Base-by-base conservation (phyloP, 2,113 vertebrate species). In the Sus scrofa region DNA sequence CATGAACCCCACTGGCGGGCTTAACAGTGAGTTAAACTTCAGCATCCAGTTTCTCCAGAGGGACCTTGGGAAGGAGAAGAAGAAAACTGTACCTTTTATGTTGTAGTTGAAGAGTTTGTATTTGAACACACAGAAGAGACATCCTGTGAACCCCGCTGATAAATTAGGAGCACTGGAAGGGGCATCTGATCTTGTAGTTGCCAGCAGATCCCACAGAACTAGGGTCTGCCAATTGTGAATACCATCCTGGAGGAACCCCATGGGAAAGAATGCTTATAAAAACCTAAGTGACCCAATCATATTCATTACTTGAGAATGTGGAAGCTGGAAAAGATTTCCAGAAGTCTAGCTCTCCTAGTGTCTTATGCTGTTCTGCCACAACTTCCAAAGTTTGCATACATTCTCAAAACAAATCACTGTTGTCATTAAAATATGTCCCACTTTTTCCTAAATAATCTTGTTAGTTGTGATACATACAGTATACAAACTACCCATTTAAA, bases 401-500 rank as follows among this genome's bases (percentile, higher is more conserved):
- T 77, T 65, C 20, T 92, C 39, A 82, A 10, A 92, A 60, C 20
- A 82, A 89, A 8, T 24, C 32, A 78, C 2, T 37, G 39, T 73
- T n/a, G 37, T 54, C 2, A 37, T 67, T 73, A 90, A 78, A 65
- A 39, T 37, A 85, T 12, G 50, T 74, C 20, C 5, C 6, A 44
- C n/a, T 11, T 70, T 5, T 70, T 58, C 60, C 6, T 50, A 52
- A 85, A 82, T 77, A 54, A 71, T 73, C 13, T 34, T 78, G 1
- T 63, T 89, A 84, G 4, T 65, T 60, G n/a, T 58, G 11, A 6
- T 27, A 32, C 0, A 54, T 34, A 52, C 27, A 0, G 6, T 34
- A 3, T 1, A 89, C 15, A 86, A 52, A 77, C 56, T 82, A 70
- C 54, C 20, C n/a, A 32, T 44, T 96, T 78, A n/a, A 94, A 60